phyloP scores from a whole-genome alignment of 2,113 vertebrate genomes.

The Gallinago media region DNA sequence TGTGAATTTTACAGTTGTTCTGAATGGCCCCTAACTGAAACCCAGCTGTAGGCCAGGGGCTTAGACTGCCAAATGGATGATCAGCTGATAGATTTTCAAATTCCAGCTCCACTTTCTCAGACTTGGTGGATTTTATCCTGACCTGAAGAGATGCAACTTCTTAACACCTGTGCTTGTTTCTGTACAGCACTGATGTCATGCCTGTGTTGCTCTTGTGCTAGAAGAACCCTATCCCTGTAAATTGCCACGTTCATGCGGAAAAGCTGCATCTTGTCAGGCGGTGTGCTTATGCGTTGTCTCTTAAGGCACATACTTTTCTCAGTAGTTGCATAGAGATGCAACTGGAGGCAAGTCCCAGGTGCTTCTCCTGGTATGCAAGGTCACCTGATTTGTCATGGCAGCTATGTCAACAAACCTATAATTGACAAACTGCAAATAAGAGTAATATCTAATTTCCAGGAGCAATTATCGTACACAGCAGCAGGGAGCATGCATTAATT shows the following conservation, averaged over 20 bases:
- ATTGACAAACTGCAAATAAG: constrained; percentile 77
- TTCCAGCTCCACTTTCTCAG: neutral
- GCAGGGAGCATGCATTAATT: constrained; percentile 74
- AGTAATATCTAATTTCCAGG: constrained; percentile 79
- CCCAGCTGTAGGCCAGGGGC: neutral
- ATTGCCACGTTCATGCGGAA: neutral
- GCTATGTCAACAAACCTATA: constrained; percentile 65
- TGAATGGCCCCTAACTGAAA: neutral
- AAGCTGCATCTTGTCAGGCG: neutral
- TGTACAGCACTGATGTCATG: neutral
- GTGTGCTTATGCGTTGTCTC: neutral
- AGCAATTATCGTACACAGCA: constrained; percentile 74
- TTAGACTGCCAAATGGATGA: neutral
- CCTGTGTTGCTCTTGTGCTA: neutral
- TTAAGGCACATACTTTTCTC: neutral
- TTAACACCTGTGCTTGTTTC: neutral
- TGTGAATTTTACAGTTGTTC: neutral
- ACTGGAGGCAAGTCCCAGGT: neutral
- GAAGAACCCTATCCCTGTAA: neutral
- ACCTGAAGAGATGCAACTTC: neutral
- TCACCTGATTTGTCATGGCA: constrained; percentile 69
- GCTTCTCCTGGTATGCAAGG: constrained; percentile 40
- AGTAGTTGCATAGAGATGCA: neutral
- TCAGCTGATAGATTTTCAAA: neutral
- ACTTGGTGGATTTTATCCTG: neutral